Evolutionary conservation across 2,797 vertebrate species (phyloP).

Genomic region (Trachops cirrhosus): DNA sequence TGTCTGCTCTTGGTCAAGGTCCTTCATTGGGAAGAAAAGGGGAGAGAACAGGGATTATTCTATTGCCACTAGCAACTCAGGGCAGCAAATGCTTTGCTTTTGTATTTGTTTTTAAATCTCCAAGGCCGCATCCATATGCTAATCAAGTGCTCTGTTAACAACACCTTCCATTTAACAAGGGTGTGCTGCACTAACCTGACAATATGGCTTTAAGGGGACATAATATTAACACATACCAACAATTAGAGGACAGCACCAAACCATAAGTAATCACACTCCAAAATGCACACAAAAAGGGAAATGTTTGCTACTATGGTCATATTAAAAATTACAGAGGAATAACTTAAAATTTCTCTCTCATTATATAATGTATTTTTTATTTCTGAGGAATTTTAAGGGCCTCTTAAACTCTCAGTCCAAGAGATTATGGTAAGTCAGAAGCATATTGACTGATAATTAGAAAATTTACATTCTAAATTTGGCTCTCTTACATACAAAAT

Average conservation of each 20-base stretch:
- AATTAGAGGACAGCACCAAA: not conserved
- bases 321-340: not conserved
- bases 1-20: not conserved
- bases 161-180: not conserved
- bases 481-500: not conserved
- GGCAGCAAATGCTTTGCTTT: not conserved
- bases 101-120: not conserved
- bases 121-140: not conserved
- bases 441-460: constrained; percentile 15
- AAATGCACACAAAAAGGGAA: not conserved
- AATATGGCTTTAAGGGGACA: not conserved
- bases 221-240: too few relatives aligned
- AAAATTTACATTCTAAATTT: not conserved
- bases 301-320: not conserved
- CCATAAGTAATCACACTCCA: not conserved
- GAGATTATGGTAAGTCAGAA: not conserved
- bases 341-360: not conserved
- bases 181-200: not conserved
- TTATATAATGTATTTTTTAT: not conserved
- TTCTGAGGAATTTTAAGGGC: not conserved
- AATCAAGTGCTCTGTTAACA: not conserved
- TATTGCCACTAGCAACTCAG: not conserved
- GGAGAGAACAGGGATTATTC: not conserved
- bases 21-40: not conserved
- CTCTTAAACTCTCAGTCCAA: not conserved